Evolutionary conservation across 2,888 invertebrate genomes (phyloP), one percentile per base, ranked within the genome.

Genomic region (Leptopilina drosophilae): DNA sequence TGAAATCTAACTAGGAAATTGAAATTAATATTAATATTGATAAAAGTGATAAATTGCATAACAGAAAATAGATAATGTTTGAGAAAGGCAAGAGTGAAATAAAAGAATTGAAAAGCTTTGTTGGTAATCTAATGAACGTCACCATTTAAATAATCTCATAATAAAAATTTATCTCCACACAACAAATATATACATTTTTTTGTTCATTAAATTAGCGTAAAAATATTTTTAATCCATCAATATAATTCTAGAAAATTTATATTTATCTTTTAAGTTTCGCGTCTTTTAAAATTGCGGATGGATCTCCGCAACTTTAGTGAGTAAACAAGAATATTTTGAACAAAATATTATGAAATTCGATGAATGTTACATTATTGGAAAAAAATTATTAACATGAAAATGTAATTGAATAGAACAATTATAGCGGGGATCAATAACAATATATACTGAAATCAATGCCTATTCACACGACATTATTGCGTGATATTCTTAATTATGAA

Each of bases 391-490:
- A 9, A 20, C 20, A 15, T 9, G 9, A 20, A 33, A 62, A 62
- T 62, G n/a, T 15, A 62, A 62, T 62, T 62, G 62, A 62, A 62
- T 20, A 62, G 62, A 62, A 62, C 20, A 62, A 59, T 59, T 59
- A 59, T n/a, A 7, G 42, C 42, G 15, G 62, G 20, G 20, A 62
- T 20, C 62, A 6, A 62, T 15, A 8, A 14, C n/a, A 59, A 15
- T 15, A 59, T 12, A 49, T 49, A 49, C 49, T 62, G 62, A 62
- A 62, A 62, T 62, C 62, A 62, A 62, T 62, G 8, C 20, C 20
- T n/a, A 15, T 62, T 8, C 49, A 9, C 62, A 62, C 62, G 62
- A n/a, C n/a, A 9, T 62, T 62, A 62, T 62, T 62, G 62, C 62
- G 62, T 62, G 62, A 62, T 62, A 62, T 15, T 9, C 15, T 59